These are phyloP conservation scores for Machimus atricapillus DNA, from an alignment of 2,888 invertebrate genomes.

Conservation along the genomic window DNA sequence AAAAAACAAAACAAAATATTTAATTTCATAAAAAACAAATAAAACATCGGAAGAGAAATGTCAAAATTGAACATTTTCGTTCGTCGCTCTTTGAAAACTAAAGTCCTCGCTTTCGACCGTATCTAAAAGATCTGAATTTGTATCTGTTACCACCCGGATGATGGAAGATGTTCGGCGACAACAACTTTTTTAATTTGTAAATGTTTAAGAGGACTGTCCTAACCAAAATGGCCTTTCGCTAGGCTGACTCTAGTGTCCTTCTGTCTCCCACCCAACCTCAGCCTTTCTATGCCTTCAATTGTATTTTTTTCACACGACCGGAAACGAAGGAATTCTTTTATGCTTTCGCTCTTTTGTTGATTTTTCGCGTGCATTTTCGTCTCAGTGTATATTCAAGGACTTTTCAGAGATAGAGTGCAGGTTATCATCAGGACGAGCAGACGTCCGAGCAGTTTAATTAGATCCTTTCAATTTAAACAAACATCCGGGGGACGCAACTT, in stretches of 20 bases:
- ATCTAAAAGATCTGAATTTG: neutral
- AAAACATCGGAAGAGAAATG: neutral
- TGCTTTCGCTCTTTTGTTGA: neutral
- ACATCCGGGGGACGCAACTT: neutral
- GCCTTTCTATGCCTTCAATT: neutral
- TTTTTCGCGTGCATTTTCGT: neutral
- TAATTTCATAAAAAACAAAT: too few relatives aligned
- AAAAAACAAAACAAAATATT: too few relatives aligned
- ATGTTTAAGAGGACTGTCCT: neutral
- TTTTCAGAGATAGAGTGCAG: neutral
- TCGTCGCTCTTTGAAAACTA: neutral
- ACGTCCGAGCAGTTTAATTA: slow-evolving; percentile 10
- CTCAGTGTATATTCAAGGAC: neutral
- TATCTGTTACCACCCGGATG: neutral
- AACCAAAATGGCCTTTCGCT: neutral
- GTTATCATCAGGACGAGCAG: neutral
- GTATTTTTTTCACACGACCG: neutral
- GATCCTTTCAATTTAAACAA: slow-evolving; percentile 7
- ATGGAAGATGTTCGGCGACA: neutral
- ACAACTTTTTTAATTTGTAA: neutral
- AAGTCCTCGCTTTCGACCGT: neutral
- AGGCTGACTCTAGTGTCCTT: neutral
- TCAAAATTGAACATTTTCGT: neutral
- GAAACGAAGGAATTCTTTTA: slow-evolving; percentile 24
- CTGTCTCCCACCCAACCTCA: neutral